These are phyloP conservation scores for Morinoia aosen DNA, from an alignment of 2,888 invertebrate species.

Conservation along the genomic window DNA sequence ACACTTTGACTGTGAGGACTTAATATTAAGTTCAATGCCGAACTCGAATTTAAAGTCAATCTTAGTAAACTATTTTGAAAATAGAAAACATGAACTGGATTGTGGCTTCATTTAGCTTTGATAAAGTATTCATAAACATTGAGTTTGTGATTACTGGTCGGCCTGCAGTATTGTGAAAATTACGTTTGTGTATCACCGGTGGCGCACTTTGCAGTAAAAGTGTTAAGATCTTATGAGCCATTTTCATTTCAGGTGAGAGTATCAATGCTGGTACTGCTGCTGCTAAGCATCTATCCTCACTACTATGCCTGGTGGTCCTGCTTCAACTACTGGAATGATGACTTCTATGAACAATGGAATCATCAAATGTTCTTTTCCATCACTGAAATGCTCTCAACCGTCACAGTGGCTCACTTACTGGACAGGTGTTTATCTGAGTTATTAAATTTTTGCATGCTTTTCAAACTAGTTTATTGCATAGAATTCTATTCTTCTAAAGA, in stretches of 20 bases:
- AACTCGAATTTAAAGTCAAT: no score
- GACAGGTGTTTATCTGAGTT: constrained; percentile 60
- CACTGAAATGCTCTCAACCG: constrained; percentile 76
- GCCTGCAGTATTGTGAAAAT: no score
- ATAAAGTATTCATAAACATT: no score
- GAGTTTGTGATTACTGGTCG: no score
- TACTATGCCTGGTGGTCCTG: constrained; percentile 81
- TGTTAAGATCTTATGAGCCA: no score
- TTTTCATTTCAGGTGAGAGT: constrained; percentile 57
- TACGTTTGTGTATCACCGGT: no score
- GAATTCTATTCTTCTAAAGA: background rate
- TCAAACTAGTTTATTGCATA: background rate
- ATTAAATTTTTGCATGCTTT: background rate
- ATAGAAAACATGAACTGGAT: no score
- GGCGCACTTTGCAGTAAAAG: no score
- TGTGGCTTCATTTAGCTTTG: no score
- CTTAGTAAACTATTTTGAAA: no score
- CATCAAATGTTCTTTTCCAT: constrained; percentile 79
- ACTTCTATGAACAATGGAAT: constrained; percentile 80
- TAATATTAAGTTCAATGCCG: no score
- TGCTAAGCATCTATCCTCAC: constrained; percentile 78
- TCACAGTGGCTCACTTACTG: constrained; percentile 60
- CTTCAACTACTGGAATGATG: constrained; percentile 81
- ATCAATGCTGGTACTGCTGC: constrained; percentile 77
- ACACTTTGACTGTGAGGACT: no score